phyloP scores from a whole-genome alignment of 2,888 invertebrate genomes.

The Choristoneura rosaceana region DNA sequence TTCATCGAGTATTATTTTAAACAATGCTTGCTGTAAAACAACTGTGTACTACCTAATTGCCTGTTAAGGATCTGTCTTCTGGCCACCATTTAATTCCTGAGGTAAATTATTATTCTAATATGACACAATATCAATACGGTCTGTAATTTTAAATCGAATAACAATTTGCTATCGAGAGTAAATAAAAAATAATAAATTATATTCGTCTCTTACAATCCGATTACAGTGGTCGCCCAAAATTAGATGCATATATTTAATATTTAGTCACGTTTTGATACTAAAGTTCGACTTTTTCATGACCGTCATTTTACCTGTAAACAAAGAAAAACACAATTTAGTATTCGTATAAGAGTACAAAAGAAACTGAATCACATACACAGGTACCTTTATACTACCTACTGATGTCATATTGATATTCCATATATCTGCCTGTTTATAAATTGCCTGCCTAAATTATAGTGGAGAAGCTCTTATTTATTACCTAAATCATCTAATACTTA shows the following conservation, averaged over 20 bases:
- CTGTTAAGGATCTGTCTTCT: neutral
- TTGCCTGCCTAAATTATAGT: too few relatives aligned
- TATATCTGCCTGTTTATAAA: too few relatives aligned
- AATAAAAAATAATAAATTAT: neutral
- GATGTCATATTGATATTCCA: too few relatives aligned
- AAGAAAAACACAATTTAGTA: slow-evolving; percentile 6
- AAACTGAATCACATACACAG: too few relatives aligned
- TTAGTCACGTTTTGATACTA: slow-evolving; percentile 1
- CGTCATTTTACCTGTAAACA: slow-evolving; percentile 29
- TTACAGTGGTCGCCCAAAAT: neutral
- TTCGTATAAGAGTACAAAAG: neutral
- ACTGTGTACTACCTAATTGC: neutral
- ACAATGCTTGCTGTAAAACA: neutral
- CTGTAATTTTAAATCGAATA: neutral
- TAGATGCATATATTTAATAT: neutral
- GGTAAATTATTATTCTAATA: neutral
- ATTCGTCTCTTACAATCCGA: neutral
- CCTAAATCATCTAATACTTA: too few relatives aligned
- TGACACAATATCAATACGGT: neutral
- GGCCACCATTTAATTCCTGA: neutral
- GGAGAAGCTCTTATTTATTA: too few relatives aligned
- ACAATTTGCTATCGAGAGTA: neutral
- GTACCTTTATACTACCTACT: too few relatives aligned
- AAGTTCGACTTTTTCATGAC: slow-evolving; percentile 9
- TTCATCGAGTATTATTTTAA: slow-evolving; percentile 29